These are phyloP conservation scores for Augochlorella aurata DNA, from an alignment of 2,888 invertebrate species.

Conservation along the genomic window DNA sequence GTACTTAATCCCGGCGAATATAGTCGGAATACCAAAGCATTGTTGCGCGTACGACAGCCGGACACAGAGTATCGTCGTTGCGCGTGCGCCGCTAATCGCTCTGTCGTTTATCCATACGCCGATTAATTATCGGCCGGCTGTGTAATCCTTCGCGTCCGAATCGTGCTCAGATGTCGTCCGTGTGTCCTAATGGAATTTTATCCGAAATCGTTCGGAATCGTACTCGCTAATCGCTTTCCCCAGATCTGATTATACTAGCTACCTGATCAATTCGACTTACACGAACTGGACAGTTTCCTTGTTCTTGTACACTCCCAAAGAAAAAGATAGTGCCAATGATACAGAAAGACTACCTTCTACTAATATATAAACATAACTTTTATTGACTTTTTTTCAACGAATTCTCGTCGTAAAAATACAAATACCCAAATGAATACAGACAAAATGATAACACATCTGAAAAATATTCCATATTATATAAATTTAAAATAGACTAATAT, in stretches of 20 bases:
- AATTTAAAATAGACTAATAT: no score
- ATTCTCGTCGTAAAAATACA: no score
- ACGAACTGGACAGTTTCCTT: no score
- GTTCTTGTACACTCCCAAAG: no score
- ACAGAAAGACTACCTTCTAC: no score
- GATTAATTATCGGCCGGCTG: conserved; percentile 74
- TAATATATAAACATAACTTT: no score
- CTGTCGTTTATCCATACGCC: conserved; percentile 70
- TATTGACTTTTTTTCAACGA: no score
- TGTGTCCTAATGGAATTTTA: conserved; percentile 20
- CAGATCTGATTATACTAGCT: background rate
- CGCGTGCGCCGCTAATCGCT: conserved; percentile 70
- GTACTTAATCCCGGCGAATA: conserved; percentile 70
- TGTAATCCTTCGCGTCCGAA: conserved; percentile 65
- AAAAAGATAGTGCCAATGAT: no score
- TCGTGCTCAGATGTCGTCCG: conserved; percentile 19
- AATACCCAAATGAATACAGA: no score
- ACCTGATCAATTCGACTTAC: background rate
- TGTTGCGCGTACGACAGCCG: conserved; percentile 73
- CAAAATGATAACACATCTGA: no score
- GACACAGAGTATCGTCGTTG: conserved; percentile 67
- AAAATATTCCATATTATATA: no score
- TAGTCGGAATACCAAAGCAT: conserved; percentile 72
- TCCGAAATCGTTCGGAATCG: background rate
- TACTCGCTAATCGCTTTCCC: background rate